These are phyloP conservation scores for Numida meleagris DNA, from an alignment of 2,113 vertebrate species.

Conservation along the genomic window DNA sequence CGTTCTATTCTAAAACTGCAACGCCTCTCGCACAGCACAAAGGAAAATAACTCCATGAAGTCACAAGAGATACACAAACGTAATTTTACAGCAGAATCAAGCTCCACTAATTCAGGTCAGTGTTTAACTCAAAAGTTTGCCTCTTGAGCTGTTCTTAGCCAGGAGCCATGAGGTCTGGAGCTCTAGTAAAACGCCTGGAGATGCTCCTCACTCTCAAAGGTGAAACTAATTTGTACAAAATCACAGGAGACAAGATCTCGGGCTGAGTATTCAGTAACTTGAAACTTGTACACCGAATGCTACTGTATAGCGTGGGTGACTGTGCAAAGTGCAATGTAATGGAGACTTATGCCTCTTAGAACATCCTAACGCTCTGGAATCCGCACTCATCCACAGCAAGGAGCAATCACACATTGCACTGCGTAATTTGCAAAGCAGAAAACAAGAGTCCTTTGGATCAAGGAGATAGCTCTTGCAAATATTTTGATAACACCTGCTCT, in stretches of 20 bases:
- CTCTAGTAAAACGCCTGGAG: neutral
- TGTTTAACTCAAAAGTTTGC: neutral
- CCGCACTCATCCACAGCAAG: neutral
- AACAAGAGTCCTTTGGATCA: neutral
- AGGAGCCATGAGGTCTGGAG: neutral
- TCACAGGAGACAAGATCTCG: neutral
- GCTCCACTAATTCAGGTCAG: neutral
- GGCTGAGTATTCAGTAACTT: neutral
- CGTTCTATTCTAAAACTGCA: neutral
- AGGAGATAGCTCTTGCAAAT: neutral
- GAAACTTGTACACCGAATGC: neutral
- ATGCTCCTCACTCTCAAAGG: neutral
- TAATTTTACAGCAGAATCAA: neutral
- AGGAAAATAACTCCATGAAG: neutral
- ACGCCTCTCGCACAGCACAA: neutral
- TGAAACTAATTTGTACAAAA: neutral
- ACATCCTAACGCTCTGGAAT: neutral
- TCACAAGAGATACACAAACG: neutral
- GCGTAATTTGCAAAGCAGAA: neutral
- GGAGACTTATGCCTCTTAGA: neutral
- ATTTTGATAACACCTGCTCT: constrained; percentile 1
- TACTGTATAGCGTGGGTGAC: neutral
- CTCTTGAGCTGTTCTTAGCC: neutral
- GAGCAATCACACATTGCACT: neutral
- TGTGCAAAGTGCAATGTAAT: neutral